These are phyloP conservation scores for Tetanocera ferruginea DNA, from an alignment of 2,888 invertebrate species.

Conservation along the genomic window DNA sequence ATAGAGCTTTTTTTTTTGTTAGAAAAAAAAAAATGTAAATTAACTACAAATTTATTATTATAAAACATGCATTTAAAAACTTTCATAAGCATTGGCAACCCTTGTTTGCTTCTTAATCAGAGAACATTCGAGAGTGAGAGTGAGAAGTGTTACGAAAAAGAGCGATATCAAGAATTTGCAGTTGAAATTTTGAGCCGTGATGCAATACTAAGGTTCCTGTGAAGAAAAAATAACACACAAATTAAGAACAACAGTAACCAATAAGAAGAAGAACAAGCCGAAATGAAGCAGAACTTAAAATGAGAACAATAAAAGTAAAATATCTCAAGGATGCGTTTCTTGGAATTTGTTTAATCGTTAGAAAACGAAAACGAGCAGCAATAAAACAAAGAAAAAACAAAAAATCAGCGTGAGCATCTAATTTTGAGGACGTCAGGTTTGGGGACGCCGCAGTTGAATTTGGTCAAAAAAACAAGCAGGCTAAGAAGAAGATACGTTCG, in stretches of 20 bases:
- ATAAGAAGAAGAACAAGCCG: background rate
- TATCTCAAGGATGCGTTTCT: constrained; percentile 64
- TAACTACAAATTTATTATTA: too few relatives aligned
- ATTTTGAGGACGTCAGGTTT: background rate
- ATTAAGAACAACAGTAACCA: background rate
- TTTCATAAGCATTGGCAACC: background rate
- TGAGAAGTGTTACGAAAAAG: too few relatives aligned
- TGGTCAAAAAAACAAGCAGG: background rate
- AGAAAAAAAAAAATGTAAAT: too few relatives aligned
- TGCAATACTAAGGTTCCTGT: background rate
- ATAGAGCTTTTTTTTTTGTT: too few relatives aligned
- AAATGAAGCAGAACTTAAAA: background rate
- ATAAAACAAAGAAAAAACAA: background rate
- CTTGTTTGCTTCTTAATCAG: background rate
- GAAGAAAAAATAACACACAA: background rate
- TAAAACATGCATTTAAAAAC: too few relatives aligned
- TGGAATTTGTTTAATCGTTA: constrained; percentile 70
- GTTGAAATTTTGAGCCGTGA: background rate
- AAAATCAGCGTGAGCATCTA: background rate
- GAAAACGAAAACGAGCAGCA: constrained; percentile 52
- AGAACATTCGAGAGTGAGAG: too few relatives aligned
- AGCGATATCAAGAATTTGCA: background rate
- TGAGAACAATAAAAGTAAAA: background rate
- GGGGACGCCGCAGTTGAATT: background rate
- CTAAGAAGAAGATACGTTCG: background rate